phyloP scores from a whole-genome alignment of 2,888 invertebrate species.

The Sphinx pinastri region DNA sequence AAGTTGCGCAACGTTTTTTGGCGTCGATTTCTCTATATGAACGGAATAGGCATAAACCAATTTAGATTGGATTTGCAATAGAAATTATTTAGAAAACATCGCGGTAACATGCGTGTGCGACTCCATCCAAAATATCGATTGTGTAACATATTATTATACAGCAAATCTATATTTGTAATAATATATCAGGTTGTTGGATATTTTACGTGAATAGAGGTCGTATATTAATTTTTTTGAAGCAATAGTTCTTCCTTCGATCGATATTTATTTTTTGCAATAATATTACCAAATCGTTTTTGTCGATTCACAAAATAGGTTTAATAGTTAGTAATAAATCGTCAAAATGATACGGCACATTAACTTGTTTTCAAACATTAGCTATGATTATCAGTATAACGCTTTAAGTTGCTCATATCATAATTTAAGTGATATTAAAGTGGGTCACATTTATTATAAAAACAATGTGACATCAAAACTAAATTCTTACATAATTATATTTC shows the following conservation, averaged over 20 bases:
- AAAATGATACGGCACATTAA: background rate
- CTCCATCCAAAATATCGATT: conserved; percentile 19
- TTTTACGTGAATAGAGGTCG: conserved; percentile 5
- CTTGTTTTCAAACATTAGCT: conserved; percentile 9
- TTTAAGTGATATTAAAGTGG: conserved; percentile 7
- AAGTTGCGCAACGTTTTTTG: conserved; percentile 38
- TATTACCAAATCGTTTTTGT: background rate
- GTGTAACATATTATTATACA: background rate
- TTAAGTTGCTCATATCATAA: background rate
- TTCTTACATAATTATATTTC: conserved; percentile 24
- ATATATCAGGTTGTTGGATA: conserved; percentile 20
- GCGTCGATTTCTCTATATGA: conserved; percentile 40
- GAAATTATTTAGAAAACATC: conserved; percentile 44
- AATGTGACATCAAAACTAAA: conserved; percentile 1
- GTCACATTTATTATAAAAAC: background rate
- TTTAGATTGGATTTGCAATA: conserved; percentile 44
- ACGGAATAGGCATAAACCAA: conserved; percentile 31
- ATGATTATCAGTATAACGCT: background rate
- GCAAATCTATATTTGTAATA: conserved; percentile 1
- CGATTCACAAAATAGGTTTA: background rate
- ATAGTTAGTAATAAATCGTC: background rate
- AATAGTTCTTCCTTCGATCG: background rate
- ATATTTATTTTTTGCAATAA: background rate
- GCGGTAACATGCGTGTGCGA: conserved; percentile 29
- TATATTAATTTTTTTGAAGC: background rate